A percentile compares a stretch with the other conserved stretches of the same genome.
Evolutionary conservation across 2,888 invertebrate genomes (phyloP).

Genomic region (Scelioninae gen. 1): DNA sequence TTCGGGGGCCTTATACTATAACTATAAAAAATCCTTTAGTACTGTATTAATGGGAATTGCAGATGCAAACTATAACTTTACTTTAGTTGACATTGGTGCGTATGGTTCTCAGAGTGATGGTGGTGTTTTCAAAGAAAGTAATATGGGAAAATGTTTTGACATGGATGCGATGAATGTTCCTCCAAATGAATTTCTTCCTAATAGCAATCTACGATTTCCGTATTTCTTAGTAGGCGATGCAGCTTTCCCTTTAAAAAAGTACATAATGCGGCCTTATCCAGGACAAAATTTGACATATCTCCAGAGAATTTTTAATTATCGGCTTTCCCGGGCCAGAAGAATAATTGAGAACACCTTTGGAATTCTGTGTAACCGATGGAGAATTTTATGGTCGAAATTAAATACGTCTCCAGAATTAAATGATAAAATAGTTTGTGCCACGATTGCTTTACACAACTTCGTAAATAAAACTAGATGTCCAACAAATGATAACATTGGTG

Average conservation of each 20-base stretch:
- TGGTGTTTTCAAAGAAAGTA: slow-evolving; percentile 29
- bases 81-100: slow-evolving; percentile 7
- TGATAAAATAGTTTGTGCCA: slow-evolving; percentile 22
- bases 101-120: slow-evolving; percentile 44
- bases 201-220: slow-evolving; percentile 4
- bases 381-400: slow-evolving; percentile 24
- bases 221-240: slow-evolving; percentile 42
- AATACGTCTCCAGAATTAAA: slow-evolving; percentile 4
- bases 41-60: slow-evolving; percentile 49
- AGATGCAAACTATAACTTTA: slow-evolving; percentile 25
- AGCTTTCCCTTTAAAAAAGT: slow-evolving; percentile 23
- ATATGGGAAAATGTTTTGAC: slow-evolving; percentile 10
- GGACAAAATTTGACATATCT: slow-evolving; percentile 25
- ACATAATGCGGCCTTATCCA: slow-evolving; percentile 50
- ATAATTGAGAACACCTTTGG: slow-evolving; percentile 55
- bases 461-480: neutral
- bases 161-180: slow-evolving; percentile 39
- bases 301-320: slow-evolving; percentile 48
- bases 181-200: neutral
- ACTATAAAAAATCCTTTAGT: slow-evolving; percentile 64
- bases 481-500: slow-evolving; percentile 6
- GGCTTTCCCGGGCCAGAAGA: slow-evolving; percentile 41
- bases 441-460: slow-evolving; percentile 47
- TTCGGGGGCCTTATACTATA: slow-evolving; percentile 60
- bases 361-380: slow-evolving; percentile 33